These are phyloP conservation scores for Anolis carolinensis DNA, from an alignment of 2,113 vertebrate species.

Conservation along the genomic window DNA sequence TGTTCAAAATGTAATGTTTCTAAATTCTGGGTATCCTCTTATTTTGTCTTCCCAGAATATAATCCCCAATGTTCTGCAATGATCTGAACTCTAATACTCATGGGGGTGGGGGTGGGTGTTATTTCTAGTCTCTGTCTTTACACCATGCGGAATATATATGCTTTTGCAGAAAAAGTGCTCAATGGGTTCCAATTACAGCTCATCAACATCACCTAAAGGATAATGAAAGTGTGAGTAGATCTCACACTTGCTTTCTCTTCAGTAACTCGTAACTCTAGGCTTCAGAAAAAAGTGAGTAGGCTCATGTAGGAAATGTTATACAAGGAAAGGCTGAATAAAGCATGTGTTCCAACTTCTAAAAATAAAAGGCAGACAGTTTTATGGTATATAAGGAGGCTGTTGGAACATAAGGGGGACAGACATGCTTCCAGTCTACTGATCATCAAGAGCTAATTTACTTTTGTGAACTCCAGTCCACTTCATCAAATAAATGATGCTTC, in stretches of 20 bases:
- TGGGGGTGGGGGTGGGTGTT: no score
- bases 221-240: no score
- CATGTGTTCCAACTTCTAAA: no score
- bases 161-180: neutral
- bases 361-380: no score
- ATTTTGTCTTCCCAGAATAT: neutral
- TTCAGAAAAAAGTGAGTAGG: neutral
- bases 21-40: neutral
- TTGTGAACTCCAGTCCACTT: no score
- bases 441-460: neutral
- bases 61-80: neutral
- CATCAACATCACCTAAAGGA: neutral
- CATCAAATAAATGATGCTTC: no score
- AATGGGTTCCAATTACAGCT: neutral
- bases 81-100: neutral
- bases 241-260: no score
- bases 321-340: neutral
- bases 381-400: no score
- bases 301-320: neutral
- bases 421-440: neutral
- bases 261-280: no score
- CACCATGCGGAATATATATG: neutral
- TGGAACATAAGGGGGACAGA: no score
- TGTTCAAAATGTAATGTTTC: no score
- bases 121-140: no score